Evolutionary conservation across 2,113 vertebrate genomes (phyloP), one percentile per base, ranked within the genome.

Genomic region (Stigmatopora nigra): DNA sequence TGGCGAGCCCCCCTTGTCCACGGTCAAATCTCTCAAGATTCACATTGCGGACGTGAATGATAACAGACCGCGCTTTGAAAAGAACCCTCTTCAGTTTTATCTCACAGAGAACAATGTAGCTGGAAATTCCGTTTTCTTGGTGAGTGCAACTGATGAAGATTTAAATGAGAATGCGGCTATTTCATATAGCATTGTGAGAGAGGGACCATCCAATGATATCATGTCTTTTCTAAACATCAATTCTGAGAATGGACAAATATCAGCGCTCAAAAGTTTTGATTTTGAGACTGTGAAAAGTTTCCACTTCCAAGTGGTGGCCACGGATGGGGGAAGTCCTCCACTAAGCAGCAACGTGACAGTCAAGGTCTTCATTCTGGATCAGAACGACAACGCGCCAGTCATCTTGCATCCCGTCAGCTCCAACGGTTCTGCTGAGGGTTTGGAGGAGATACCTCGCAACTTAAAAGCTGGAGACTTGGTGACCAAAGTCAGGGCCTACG

Each of bases 1-100:
- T 58, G 89, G 89, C 0, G 71, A 84, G 0, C 88, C 89, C 46
- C 56, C 83, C 2, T 69, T 89, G 14, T 82, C 78, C 1, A 61
- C 74, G 0, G 63, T 71, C 15, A 89, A 87, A 86, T 80, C 67
- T 1, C 13, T 91, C 0, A 72, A 1, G 0, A 71, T 91, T 3
- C 53, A 86, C 6, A 68, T 91, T 52, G 80, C 80, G 48, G 89
- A 91, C 22, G 78, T 89, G 1, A 90, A 90, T 22, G 90, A 90
- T 11, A 90, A 90, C 68, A 71, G 55, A 0, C 90, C 89, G 7
- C 22, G 70, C 0, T 90, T 91, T 45, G 0, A 6, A 0, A 31
- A 81, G 10, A 83, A 44, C 25, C 78, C 86, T 0, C 25, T 86
- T 19, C 35, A 78, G 0, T 69, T 87, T 56, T 88, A 88, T 14